Conservation (phyloP, 2,797 vertebrate species). For the Myoxocephalus aenaeus region DNA sequence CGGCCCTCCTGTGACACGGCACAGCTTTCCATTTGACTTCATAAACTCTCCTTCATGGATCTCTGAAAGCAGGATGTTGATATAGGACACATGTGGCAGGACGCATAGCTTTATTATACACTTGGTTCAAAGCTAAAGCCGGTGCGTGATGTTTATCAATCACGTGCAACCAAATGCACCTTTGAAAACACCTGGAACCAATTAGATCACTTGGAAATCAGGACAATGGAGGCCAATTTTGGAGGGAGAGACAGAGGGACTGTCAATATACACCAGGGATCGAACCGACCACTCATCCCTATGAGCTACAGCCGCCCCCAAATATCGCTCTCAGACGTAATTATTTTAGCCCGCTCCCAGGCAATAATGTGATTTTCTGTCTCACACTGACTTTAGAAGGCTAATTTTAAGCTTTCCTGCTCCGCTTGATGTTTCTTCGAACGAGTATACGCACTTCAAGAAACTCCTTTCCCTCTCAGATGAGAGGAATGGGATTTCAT, state of each 20-base stretch:
- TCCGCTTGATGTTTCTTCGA: conserved; percentile 61
- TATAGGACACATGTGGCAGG: too few species aligned
- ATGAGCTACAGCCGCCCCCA: too few species aligned
- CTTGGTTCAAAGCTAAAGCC: background rate
- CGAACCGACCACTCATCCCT: too few species aligned
- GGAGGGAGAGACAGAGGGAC: too few species aligned
- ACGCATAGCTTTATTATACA: too few species aligned
- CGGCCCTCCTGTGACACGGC: too few species aligned
- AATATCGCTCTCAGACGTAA: conserved; percentile 52
- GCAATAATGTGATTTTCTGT: conserved; percentile 53
- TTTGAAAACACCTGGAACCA: background rate
- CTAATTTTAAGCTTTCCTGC: conserved; percentile 55
- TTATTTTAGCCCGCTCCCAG: conserved; percentile 54
- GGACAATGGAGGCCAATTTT: background rate
- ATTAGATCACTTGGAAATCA: background rate
- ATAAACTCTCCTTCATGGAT: background rate
- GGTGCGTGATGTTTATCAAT: background rate
- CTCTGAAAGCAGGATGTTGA: background rate
- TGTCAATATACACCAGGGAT: background rate
- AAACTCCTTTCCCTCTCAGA: conserved; percentile 39
- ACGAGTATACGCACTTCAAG: conserved; percentile 9
- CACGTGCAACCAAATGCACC: background rate
- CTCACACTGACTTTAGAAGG: conserved; percentile 47
- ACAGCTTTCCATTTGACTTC: too few species aligned
- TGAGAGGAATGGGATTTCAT: conserved; percentile 54